Conservation (phyloP, 2,888 invertebrate species). For the Oscheius sp. region DNA sequence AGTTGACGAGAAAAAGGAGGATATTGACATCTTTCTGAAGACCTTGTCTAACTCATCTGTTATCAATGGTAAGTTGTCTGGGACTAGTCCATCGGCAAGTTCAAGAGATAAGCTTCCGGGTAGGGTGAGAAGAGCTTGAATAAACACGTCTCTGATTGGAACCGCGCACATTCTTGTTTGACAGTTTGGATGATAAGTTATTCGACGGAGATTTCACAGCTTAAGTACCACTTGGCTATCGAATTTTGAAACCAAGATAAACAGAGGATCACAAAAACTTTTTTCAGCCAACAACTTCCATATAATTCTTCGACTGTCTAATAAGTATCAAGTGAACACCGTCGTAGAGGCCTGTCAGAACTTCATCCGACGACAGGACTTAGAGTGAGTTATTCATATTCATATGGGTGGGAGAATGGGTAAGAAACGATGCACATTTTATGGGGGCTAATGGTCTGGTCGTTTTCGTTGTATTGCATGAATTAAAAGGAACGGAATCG, state of each 20-base stretch:
- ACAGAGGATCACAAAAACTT: too few relatives aligned
- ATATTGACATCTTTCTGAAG: slow-evolving; percentile 58
- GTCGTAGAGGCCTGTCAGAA: slow-evolving; percentile 59
- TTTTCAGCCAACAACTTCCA: slow-evolving; percentile 60
- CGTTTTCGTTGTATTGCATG: too few relatives aligned
- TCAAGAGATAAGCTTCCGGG: not conserved
- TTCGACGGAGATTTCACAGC: too few relatives aligned
- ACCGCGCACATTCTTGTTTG: too few relatives aligned
- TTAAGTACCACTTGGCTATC: too few relatives aligned
- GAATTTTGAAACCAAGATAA: too few relatives aligned
- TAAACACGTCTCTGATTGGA: not conserved
- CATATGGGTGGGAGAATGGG: too few relatives aligned
- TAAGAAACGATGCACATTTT: not conserved
- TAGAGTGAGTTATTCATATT: slow-evolving; percentile 28
- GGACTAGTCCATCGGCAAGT: not conserved
- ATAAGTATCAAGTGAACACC: slow-evolving; percentile 63
- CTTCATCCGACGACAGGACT: slow-evolving; percentile 33
- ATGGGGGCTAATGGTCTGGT: not conserved
- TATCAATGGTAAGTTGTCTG: slow-evolving; percentile 46
- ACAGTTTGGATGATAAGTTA: too few relatives aligned
- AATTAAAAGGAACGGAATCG: too few relatives aligned
- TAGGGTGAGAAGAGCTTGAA: not conserved
- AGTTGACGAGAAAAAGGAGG: slow-evolving; percentile 63
- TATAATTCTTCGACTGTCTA: slow-evolving; percentile 60
- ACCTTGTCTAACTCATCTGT: slow-evolving; percentile 56